Base-by-base conservation (phyloP, 2,888 invertebrate species). In the Sinohyriopsis cumingii region DNA sequence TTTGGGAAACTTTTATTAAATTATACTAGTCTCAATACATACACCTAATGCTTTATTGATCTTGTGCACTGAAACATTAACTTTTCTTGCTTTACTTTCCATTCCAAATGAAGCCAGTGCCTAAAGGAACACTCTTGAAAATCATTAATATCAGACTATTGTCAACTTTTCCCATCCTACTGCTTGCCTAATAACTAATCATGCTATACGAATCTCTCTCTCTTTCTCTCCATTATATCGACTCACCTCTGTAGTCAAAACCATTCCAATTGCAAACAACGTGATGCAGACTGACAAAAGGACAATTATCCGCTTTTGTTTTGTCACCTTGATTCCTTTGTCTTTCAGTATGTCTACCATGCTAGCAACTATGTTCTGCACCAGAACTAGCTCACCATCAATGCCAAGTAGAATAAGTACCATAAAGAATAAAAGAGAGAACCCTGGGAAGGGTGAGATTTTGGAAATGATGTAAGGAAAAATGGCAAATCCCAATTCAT, bases 401-500 rank as follows among this genome's bases (percentile, higher is more conserved):
- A 83, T 66, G 28, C 81, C 80, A 56, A 78, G 68, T 19, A 83
- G 63, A 19, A 79, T 72, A 45, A 82, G 72, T n/a, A 77, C 63
- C 22, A 78, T 67, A 73, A 79, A 84, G 75, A 81, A 86, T 61
- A 83, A 65, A 33, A 73, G 68, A 19, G 69, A 74, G 82, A 81
- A 84, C 20, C 82, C 67, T 15, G 75, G 68, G 0, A 84, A 76
- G 53, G 79, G 70, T 18, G 80, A 73, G n/a, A 83, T 75, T 24
- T 75, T 69, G n/a, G 78, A 68, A n/a, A 82, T 68, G 24, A 83
- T 77, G 15, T 82, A 78, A 6, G 85, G 84, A 62, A 83, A 72
- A 22, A 84, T 69, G 25, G 79, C 77, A 70, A 80, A 86, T 9
- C 80, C 83, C 18, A 84, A 71, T 59, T 86, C 86, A 63, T 82